Percentiles rank a stretch among this genome's conserved stretches.
Conservation (phyloP, 1,140 invertebrate species). For the Plodia interpunctella region DNA sequence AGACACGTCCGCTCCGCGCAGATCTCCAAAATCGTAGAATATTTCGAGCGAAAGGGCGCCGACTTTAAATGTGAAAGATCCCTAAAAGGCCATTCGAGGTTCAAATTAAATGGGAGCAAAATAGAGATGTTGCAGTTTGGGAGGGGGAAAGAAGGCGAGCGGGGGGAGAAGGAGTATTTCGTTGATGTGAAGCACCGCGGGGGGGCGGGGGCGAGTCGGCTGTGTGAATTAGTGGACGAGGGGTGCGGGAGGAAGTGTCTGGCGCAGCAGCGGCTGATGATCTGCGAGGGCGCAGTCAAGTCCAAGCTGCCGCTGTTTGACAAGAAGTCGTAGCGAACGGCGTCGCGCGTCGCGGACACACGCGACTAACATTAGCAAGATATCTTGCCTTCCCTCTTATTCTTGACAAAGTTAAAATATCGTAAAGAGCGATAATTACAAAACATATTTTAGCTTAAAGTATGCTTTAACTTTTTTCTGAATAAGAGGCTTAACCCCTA, state of each 20-base stretch:
- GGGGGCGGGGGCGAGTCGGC: conserved; percentile 43
- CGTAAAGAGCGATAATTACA: too few species aligned
- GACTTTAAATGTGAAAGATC: conserved; percentile 60
- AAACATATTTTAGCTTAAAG: too few species aligned
- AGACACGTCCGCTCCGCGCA: conserved; percentile 79
- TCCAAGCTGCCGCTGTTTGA: conserved; percentile 92
- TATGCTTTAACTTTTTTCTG: too few species aligned
- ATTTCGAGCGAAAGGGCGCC: conserved; percentile 86
- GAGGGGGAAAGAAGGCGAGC: background rate
- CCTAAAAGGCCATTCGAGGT: conserved; percentile 20
- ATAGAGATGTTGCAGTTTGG: conserved; percentile 29
- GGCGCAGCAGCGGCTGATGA: conserved; percentile 79
- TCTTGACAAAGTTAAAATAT: too few species aligned
- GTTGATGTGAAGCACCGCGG: conserved; percentile 51
- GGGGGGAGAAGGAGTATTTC: conserved; percentile 35
- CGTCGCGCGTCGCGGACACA: background rate
- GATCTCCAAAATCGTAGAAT: conserved; percentile 92
- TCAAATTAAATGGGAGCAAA: conserved; percentile 28
- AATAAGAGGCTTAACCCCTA: too few species aligned
- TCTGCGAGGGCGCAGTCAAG: conserved; percentile 89
- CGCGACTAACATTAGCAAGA: too few species aligned
- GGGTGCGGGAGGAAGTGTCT: conserved; percentile 39
- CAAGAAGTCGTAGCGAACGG: conserved; percentile 78
- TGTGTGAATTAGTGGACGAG: conserved; percentile 31
- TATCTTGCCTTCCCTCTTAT: too few species aligned